These are phyloP conservation scores for Crotalus horridus DNA, from an alignment of 2,113 vertebrate genomes.

Conservation along the genomic window DNA sequence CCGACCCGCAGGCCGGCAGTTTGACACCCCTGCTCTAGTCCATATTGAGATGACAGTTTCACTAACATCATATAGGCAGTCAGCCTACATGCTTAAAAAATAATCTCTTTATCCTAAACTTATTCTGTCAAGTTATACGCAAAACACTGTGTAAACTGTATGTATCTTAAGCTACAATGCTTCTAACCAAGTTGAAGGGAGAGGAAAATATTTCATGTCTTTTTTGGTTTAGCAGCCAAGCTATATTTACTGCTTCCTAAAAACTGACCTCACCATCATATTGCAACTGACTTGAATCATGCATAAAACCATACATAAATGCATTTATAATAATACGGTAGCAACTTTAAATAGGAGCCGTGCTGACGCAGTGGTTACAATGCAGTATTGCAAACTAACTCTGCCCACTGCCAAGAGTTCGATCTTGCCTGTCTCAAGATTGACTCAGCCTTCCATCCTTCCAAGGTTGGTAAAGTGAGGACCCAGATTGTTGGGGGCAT, in stretches of 20 bases:
- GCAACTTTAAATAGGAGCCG: not conserved
- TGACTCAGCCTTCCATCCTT: not conserved
- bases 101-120: not conserved
- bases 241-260: not conserved
- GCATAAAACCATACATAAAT: not conserved
- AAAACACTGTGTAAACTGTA: not conserved
- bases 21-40: not conserved
- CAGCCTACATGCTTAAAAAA: not conserved
- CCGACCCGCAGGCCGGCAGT: no score
- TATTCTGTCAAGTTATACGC: not conserved
- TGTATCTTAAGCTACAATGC: not conserved
- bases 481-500: not conserved
- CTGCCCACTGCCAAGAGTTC: not conserved
- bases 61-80: not conserved
- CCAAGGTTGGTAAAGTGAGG: not conserved
- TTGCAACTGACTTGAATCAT: not conserved
- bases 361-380: not conserved
- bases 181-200: not conserved
- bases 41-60: not conserved
- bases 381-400: not conserved
- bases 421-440: not conserved
- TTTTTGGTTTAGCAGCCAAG: not conserved
- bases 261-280: not conserved
- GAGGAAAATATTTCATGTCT: not conserved
- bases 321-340: not conserved